Conservation (phyloP, 2,797 vertebrate species). For the Rhyacichthys aspro region DNA sequence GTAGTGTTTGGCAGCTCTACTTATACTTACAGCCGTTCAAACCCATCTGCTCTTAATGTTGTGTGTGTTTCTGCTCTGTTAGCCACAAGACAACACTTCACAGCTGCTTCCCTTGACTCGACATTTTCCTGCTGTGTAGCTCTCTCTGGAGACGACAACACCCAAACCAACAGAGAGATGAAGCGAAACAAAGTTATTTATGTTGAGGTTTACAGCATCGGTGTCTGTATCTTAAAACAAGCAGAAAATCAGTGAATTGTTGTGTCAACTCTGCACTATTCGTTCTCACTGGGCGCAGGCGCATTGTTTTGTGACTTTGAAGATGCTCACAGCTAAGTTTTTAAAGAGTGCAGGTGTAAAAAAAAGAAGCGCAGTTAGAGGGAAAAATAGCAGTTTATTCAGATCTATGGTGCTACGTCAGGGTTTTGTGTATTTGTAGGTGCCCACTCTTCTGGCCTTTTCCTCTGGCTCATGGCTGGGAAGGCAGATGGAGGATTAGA, state of each 20-base stretch:
- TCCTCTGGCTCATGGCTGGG: slow-evolving; percentile 50
- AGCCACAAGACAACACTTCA: slow-evolving; percentile 43
- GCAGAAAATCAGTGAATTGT: slow-evolving; percentile 1
- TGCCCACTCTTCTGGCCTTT: slow-evolving; percentile 33
- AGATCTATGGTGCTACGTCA: slow-evolving; percentile 47
- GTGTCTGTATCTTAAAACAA: slow-evolving; percentile 7
- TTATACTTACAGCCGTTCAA: slow-evolving; percentile 17
- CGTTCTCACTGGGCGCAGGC: slow-evolving; percentile 5
- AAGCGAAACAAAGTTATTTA: slow-evolving; percentile 11
- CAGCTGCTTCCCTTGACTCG: slow-evolving; percentile 45
- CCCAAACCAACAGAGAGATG: slow-evolving; percentile 17
- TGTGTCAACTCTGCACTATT: slow-evolving; percentile 15
- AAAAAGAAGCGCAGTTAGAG: slow-evolving; percentile 38
- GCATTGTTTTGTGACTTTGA: slow-evolving; percentile 9
- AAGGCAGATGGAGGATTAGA: slow-evolving; percentile 78
- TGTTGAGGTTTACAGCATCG: slow-evolving; percentile 1
- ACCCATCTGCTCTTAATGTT: slow-evolving; percentile 42
- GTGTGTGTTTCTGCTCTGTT: slow-evolving; percentile 50
- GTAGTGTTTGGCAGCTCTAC: slow-evolving; percentile 12
- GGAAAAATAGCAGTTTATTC: slow-evolving; percentile 51
- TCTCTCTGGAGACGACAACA: slow-evolving; percentile 38
- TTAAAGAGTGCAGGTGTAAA: slow-evolving; percentile 31
- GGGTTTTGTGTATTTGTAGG: slow-evolving; percentile 52
- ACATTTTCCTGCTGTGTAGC: slow-evolving; percentile 20
- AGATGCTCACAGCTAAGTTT: slow-evolving; percentile 12